Conservation (phyloP, 2,888 invertebrate genomes). For the Bombylius discolor region DNA sequence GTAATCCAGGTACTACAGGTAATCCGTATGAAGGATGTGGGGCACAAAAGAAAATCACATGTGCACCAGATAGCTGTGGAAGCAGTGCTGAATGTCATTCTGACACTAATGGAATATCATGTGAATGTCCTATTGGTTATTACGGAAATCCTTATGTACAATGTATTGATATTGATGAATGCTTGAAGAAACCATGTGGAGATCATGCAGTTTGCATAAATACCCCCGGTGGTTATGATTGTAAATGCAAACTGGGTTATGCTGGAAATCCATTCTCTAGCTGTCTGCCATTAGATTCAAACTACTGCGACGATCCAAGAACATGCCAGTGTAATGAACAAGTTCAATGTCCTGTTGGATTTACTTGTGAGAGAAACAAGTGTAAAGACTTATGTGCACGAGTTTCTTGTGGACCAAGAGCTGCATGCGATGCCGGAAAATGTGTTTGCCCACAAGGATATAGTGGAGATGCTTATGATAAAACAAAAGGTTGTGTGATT, state of each 20-base stretch:
- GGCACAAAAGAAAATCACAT: constrained; percentile 54
- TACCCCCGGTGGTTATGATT: constrained; percentile 76
- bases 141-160: constrained; percentile 77
- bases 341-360: constrained; percentile 63
- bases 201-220: constrained; percentile 82
- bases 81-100: constrained; percentile 67
- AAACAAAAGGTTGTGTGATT: constrained; percentile 54
- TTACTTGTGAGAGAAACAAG: constrained; percentile 54
- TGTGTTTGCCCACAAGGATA: constrained; percentile 72
- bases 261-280: constrained; percentile 79
- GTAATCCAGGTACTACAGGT: constrained; percentile 70
- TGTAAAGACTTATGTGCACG: constrained; percentile 67
- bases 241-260: constrained; percentile 71
- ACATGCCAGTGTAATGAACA: constrained; percentile 58
- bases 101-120: constrained; percentile 59
- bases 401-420: constrained; percentile 66
- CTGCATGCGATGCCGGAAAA: constrained; percentile 64
- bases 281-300: constrained; percentile 57
- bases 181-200: constrained; percentile 64
- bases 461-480: constrained; percentile 59
- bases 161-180: constrained; percentile 77
- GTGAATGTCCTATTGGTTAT: constrained; percentile 70
- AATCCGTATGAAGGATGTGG: constrained; percentile 79
- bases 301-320: constrained; percentile 54
- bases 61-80: constrained; percentile 62